Conservation (phyloP, 2,113 vertebrate species). For the Dryoscopus gambensis region DNA sequence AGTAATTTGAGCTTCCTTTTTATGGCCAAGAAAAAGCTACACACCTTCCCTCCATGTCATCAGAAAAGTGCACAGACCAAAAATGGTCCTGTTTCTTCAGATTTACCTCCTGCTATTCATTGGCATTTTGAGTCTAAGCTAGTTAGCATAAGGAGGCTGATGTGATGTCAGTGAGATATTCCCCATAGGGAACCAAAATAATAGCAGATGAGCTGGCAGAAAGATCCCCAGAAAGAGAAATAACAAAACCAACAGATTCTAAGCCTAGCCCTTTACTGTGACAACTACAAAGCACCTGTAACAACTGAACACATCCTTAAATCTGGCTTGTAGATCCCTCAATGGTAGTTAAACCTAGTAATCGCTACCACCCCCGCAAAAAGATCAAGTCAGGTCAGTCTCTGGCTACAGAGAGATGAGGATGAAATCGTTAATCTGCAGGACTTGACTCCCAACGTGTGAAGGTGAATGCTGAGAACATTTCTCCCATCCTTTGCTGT, state of each 20-base stretch:
- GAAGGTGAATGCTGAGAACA: not conserved
- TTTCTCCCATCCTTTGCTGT: not conserved
- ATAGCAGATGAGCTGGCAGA: not conserved
- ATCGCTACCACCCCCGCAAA: not conserved
- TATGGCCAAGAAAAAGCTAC: not conserved
- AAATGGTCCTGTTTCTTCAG: not conserved
- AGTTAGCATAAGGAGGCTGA: not conserved
- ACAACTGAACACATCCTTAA: not conserved
- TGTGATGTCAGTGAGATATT: not conserved
- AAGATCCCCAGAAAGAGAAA: not conserved
- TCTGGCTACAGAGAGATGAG: not conserved
- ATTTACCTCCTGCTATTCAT: not conserved
- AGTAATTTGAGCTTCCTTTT: not conserved
- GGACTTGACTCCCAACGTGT: fast-evolving
- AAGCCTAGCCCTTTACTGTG: not conserved
- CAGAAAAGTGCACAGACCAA: not conserved
- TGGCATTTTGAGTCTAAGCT: not conserved
- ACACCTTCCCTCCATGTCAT: not conserved
- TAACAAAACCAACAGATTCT: not conserved
- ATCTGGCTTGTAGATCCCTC: not conserved
- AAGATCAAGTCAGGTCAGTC: not conserved
- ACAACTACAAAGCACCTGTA: not conserved
- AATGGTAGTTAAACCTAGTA: not conserved
- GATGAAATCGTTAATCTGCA: not conserved
- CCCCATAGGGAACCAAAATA: not conserved